Conservation (phyloP, 23 tunicate species). For the Ciona savignyi region DNA sequence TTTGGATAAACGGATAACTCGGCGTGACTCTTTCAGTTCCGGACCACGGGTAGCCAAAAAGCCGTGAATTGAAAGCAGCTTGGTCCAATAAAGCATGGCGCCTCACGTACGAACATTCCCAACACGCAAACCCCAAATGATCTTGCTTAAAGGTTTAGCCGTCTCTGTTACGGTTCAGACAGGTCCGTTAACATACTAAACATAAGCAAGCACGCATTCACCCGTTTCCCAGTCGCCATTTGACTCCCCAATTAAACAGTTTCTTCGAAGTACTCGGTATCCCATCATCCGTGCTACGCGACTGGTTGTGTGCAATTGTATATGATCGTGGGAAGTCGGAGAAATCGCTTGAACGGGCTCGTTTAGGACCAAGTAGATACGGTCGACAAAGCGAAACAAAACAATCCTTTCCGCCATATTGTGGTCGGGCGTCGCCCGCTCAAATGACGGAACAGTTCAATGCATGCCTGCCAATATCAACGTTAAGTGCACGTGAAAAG, state of each 20-base stretch:
- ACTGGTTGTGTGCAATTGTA: not conserved
- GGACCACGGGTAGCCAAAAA: slow-evolving; percentile 5
- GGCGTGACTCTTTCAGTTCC: slow-evolving; percentile 8
- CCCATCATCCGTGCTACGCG: no score
- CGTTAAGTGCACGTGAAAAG: not conserved
- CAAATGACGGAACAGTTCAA: not conserved
- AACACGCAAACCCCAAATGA: not conserved
- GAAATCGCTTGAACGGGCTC: not conserved
- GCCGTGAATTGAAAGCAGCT: slow-evolving; percentile 13
- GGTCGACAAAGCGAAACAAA: not conserved
- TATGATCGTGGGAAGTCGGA: not conserved
- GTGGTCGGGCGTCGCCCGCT: not conserved
- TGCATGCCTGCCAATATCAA: not conserved
- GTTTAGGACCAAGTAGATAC: not conserved
- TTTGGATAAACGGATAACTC: slow-evolving; percentile 7
- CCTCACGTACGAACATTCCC: not conserved
- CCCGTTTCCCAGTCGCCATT: not conserved
- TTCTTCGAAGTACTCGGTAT: no score
- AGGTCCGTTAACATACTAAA: not conserved
- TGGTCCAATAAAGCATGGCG: slow-evolving; percentile 13
- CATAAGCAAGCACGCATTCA: not conserved
- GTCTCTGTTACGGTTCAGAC: no score
- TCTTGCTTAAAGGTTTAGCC: no score
- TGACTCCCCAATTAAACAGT: no score
- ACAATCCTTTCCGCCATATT: not conserved